A percentile compares a stretch with the other conserved stretches of the same genome.
Evolutionary conservation across 2,888 invertebrate species (phyloP).

Genomic region (Capitulum mitella): DNA sequence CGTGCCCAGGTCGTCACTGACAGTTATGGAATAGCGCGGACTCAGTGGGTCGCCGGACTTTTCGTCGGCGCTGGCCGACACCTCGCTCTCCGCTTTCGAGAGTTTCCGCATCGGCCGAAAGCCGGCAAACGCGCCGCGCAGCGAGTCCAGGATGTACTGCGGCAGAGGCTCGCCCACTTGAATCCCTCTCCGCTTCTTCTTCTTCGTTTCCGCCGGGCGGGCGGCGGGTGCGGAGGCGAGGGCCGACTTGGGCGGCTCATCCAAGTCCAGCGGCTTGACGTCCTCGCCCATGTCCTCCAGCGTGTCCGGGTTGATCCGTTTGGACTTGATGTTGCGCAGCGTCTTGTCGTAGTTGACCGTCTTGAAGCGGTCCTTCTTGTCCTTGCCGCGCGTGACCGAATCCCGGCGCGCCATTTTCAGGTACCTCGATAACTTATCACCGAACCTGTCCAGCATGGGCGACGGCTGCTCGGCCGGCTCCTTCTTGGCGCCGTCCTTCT

Average conservation of each 20-base stretch:
- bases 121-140: constrained; percentile 15
- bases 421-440: constrained; percentile 78
- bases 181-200: constrained; percentile 33
- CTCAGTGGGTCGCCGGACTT: constrained; percentile 37
- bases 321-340: constrained; percentile 71
- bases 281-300: constrained; percentile 57
- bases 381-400: constrained; percentile 60
- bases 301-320: constrained; percentile 67
- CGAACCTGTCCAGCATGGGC: constrained; percentile 48
- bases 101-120: constrained; percentile 34
- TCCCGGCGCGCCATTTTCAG: constrained; percentile 80
- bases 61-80: constrained; percentile 36
- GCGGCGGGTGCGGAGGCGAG: not conserved
- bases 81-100: constrained; percentile 37
- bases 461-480: not conserved
- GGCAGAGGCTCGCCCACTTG: constrained; percentile 36
- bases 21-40: constrained; percentile 39
- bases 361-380: constrained; percentile 72
- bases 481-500: constrained; percentile 24
- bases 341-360: constrained; percentile 81
- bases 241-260: constrained; percentile 19
- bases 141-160: constrained; percentile 32
- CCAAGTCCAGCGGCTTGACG: constrained; percentile 44
- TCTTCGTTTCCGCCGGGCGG: constrained; percentile 28
- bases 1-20: constrained; percentile 35